These are phyloP conservation scores for Daktulosphaira vitifoliae DNA, from an alignment of 1,140 invertebrate species.

Conservation along the genomic window DNA sequence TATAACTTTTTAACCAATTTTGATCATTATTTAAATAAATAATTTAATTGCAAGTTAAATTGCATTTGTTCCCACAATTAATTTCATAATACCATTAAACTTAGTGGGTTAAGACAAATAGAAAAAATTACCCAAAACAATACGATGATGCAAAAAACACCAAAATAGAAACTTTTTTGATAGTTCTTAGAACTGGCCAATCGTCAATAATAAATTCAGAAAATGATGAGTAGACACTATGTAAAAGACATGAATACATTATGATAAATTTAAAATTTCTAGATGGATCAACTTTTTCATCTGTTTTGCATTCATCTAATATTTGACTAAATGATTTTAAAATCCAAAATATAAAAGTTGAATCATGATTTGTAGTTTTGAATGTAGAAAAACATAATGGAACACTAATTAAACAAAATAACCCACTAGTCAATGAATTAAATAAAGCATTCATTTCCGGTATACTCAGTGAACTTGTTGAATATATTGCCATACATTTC, in stretches of 20 bases:
- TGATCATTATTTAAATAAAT: no score
- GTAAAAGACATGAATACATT: slow-evolving; percentile 21
- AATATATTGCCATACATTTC: slow-evolving; percentile 5
- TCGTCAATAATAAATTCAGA: not conserved
- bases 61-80: no score
- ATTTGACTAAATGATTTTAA: slow-evolving; percentile 2
- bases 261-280: slow-evolving; percentile 31
- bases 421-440: slow-evolving; percentile 8
- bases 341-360: slow-evolving; percentile 6
- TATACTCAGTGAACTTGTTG: not conserved
- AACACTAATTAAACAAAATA: slow-evolving; percentile 21
- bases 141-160: slow-evolving; percentile 15
- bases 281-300: not conserved
- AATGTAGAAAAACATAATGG: slow-evolving; percentile 29
- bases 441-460: slow-evolving; percentile 12
- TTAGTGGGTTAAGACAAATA: no score
- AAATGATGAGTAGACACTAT: slow-evolving; percentile 9
- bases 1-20: no score
- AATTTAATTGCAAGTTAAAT: no score
- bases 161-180: slow-evolving; percentile 17
- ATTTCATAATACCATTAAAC: no score
- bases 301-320: not conserved
- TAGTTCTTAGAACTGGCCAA: not conserved
- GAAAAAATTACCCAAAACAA: slow-evolving; percentile 24
- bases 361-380: not conserved